Evolutionary conservation across 1,140 invertebrate species (phyloP), one percentile per base, ranked within the genome.

Genomic region (Antheraea pernyi): DNA sequence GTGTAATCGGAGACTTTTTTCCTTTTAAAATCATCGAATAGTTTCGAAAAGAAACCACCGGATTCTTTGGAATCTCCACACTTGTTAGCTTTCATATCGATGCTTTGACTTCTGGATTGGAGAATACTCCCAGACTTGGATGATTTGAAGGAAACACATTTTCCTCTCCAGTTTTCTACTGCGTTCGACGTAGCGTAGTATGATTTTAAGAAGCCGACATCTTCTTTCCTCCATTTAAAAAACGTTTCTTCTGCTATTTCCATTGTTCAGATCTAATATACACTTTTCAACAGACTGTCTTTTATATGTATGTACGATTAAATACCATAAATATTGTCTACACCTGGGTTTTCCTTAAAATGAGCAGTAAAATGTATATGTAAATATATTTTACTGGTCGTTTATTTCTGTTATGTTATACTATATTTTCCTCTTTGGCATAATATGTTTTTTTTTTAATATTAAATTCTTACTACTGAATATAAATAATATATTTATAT

Each of bases 1-100:
- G 81, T 78, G 36, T 79, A 85, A 73, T 91, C 84, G 0, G 83
- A 82, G 3, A 89, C 79, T 78, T 85, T 90, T 0, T 77, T 76
- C 62, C 79, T 82, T 72, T 82, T 84, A 18, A 88, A 82, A 69
- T 87, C 81, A 46, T 81, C 76, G 4, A 91, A 77, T 8, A 91
- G 11, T 74, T 75, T 82, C 5, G 80, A 70, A 36, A 89, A 82
- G 67, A 86, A 85, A 3, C 82, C 77, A 46, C 67, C 30, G 58
- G 13, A 74, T 53, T 73, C 64, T 70, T 73, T 72, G 18, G 19
- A 22, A 37, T 59, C 11, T 59, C 19, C 19, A 11, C 7, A 3
- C 62, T 74, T 75, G 46, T 71, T 42, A 18, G 22, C 7, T 37
- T 67, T 59, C n/a, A 11, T 67, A 10, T 37, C 22, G 7, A 7